Evolutionary conservation across 92 coral and sea anemone genomes (phyloP), one percentile per base, ranked within the genome.

Genomic region (Umimayanthus chanpuru): DNA sequence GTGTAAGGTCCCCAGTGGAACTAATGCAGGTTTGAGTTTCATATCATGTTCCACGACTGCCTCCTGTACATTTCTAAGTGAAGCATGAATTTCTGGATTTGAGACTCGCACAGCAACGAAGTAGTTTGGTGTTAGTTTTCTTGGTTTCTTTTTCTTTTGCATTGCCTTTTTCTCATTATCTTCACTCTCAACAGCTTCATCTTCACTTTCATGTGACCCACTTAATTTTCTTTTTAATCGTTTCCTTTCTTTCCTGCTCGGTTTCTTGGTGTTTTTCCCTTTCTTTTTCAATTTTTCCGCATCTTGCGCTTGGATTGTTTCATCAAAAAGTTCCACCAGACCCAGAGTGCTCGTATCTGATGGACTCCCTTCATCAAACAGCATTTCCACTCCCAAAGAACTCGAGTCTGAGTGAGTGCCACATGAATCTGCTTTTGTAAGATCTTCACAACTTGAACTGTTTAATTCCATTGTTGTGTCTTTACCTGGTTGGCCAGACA

Each of bases 51-150:
- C 76, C 28, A 91, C 76, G 43, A 97, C 74, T 6, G 92, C 85
- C 75, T 96, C 98, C 87, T 97, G 99, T 80, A 95, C 91, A 29
- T 72, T 84, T 90, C 90, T 94, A 36, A 91, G 89, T 3, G 92
- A 86, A 75, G 90, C 53, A 47, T 95, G 99, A 81, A 97, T 95
- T 38, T 88, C 82, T 25, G 98, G 92, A 83, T 93, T 93, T 68
- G 95, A 92, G 16, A 97, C 95, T 85, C 98, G 95, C 9, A 95
- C 80, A 70, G 98, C 98, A 76, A 97, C 88, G 85, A 97, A 97
- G 73, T 94, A 89, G 88, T 97, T 97, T 83, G 99, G 99, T 21
- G 78, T 85, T 44, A 82, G 83, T 81, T 80, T 91, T 73, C 82
- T 89, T 5, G 92, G 89, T 64, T 80, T 88, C 49, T 79, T 90